A percentile compares a stretch with the other conserved stretches of the same genome.
Evolutionary conservation across 1,140 invertebrate species (phyloP).

Genomic region (Nylanderia fulva): DNA sequence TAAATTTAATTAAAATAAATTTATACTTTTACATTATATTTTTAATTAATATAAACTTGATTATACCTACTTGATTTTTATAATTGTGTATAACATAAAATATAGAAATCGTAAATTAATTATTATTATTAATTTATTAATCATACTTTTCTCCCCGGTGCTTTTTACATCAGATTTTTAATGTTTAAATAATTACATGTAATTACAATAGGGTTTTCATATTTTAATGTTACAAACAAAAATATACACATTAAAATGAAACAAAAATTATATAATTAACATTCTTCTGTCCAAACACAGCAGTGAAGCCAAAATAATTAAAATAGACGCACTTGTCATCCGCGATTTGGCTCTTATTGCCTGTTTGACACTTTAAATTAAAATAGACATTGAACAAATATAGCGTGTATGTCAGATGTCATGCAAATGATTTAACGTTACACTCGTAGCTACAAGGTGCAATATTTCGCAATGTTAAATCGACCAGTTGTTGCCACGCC

Average conservation of each 20-base stretch:
- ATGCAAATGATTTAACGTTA: slow-evolving; percentile 24
- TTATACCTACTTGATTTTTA: no score
- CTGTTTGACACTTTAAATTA: no score
- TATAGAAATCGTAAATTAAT: no score
- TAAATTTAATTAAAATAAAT: background rate
- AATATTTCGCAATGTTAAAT: slow-evolving; percentile 46
- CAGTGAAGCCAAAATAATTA: background rate
- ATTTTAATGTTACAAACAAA: slow-evolving; percentile 8
- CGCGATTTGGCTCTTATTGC: no score
- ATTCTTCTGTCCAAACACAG: background rate
- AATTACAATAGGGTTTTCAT: background rate
- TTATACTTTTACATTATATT: no score
- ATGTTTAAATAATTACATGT: background rate
- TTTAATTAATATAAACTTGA: no score
- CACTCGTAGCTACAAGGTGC: slow-evolving; percentile 13
- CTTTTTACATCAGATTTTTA: background rate
- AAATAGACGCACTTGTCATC: no score
- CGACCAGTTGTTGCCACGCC: slow-evolving; percentile 15
- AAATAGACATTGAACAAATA: background rate
- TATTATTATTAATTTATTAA: background rate
- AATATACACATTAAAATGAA: background rate
- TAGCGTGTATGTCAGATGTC: background rate
- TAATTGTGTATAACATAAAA: no score
- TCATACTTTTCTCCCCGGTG: background rate
- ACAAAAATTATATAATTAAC: slow-evolving; percentile 9